Conservation (phyloP, 2,888 invertebrate species). For the Cryptus viduatorius region DNA sequence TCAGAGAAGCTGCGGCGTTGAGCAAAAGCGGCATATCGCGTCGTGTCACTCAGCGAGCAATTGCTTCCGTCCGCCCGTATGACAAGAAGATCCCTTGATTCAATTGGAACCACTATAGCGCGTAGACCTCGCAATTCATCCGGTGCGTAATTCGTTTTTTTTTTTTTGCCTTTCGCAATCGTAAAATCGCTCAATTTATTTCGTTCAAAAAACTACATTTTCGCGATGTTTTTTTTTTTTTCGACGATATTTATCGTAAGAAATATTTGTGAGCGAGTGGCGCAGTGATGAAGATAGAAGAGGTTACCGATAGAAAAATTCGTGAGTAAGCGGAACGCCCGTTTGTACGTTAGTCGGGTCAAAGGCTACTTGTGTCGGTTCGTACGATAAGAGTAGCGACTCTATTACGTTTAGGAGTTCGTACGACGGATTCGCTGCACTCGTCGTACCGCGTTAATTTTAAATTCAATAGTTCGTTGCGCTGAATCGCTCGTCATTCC, state of each 20-base stretch:
- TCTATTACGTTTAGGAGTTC: constrained; percentile 41
- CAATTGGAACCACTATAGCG: constrained; percentile 56
- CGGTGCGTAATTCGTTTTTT: constrained; percentile 54
- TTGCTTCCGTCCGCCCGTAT: constrained; percentile 74
- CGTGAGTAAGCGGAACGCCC: constrained; percentile 23
- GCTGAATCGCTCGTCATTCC: constrained; percentile 29
- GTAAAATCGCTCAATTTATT: neutral
- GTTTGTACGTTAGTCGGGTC: constrained; percentile 23
- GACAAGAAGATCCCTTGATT: constrained; percentile 70
- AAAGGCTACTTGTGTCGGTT: constrained; percentile 51
- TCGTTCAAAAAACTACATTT: neutral
- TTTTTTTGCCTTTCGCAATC: neutral
- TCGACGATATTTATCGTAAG: neutral
- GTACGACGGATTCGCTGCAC: constrained; percentile 21
- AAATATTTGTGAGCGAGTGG: neutral
- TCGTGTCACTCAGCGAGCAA: constrained; percentile 69
- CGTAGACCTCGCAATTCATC: constrained; percentile 61
- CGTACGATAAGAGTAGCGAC: constrained; percentile 55
- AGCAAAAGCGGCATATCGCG: constrained; percentile 53
- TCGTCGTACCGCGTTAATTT: constrained; percentile 21
- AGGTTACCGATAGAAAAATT: constrained; percentile 29
- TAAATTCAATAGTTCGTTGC: constrained; percentile 56
- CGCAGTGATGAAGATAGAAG: neutral
- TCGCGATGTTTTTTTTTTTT: neutral
- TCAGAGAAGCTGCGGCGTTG: constrained; percentile 1